These are phyloP conservation scores for Meleagris gallopavo DNA, from an alignment of 2,113 vertebrate species.

Conservation along the genomic window DNA sequence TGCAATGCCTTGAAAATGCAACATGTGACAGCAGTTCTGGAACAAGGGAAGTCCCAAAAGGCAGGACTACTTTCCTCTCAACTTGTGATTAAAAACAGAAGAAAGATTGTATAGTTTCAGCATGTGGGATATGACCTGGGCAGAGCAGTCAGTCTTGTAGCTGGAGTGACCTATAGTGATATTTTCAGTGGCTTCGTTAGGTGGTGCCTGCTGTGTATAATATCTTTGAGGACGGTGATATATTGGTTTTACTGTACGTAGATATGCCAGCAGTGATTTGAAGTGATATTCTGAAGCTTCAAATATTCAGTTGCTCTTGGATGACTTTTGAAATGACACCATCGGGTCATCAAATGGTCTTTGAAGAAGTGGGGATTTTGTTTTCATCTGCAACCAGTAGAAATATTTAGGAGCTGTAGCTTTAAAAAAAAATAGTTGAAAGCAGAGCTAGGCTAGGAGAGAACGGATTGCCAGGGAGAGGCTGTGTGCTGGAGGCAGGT, in stretches of 20 bases:
- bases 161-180: not conserved
- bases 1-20: not conserved
- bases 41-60: constrained; percentile 5
- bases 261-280: constrained; percentile 29
- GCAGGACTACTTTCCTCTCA: not conserved
- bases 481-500: not conserved
- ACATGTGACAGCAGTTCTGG: not conserved
- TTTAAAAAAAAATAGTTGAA: not conserved
- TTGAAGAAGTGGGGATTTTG: constrained; percentile 13
- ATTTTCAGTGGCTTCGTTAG: constrained; percentile 47
- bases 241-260: not conserved
- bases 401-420: constrained; percentile 3
- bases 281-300: constrained; percentile 22
- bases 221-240: constrained; percentile 1
- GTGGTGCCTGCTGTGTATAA: constrained; percentile 30
- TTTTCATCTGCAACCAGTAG: not conserved
- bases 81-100: constrained; percentile 15
- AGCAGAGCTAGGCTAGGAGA: not conserved
- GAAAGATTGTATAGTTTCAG: constrained; percentile 21
- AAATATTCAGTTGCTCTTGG: constrained; percentile 19
- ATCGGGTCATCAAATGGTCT: constrained; percentile 7
- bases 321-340: constrained; percentile 39
- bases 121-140: not conserved
- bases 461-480: not conserved
- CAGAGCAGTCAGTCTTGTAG: not conserved